These are phyloP conservation scores for Bolinopsis microptera DNA, from an alignment of 37 sponge, comb jelly and placozoan genomes.

Conservation along the genomic window DNA sequence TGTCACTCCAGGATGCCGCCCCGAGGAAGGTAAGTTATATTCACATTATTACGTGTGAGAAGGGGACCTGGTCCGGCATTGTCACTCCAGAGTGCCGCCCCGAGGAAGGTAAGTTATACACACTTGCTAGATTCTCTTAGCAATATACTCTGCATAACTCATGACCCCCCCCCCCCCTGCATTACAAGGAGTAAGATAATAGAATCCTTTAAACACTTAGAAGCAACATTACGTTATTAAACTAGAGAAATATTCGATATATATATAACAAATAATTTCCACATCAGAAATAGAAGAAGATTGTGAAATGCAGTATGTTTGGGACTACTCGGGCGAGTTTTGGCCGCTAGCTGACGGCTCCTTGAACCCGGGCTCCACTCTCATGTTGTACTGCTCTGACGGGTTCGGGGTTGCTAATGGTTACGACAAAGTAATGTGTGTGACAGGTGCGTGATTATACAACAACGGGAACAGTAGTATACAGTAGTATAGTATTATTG, in stretches of 20 bases:
- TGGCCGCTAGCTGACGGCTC: neutral
- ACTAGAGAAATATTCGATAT: no score
- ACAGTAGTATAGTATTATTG: no score
- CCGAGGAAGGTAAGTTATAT: neutral
- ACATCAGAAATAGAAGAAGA: neutral
- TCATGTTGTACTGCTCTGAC: neutral
- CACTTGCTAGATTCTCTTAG: no score
- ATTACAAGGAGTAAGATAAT: no score
- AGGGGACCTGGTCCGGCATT: constrained; percentile 2
- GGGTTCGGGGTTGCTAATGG: neutral
- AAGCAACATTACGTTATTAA: no score
- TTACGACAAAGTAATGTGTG: neutral
- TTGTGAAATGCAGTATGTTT: neutral
- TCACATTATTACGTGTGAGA: neutral
- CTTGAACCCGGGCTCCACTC: neutral
- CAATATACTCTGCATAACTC: no score
- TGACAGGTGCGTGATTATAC: neutral
- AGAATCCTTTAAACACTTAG: no score
- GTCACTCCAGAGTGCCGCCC: neutral
- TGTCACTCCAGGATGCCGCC: neutral
- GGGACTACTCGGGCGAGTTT: neutral
- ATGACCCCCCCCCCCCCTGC: no score
- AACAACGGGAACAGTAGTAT: no score
- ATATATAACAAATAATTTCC: no score
- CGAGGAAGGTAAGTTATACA: neutral